Percentiles rank a stretch among this genome's conserved stretches.
Evolutionary conservation across 2,888 invertebrate species (phyloP).

Genomic region (Apoderus coryli): DNA sequence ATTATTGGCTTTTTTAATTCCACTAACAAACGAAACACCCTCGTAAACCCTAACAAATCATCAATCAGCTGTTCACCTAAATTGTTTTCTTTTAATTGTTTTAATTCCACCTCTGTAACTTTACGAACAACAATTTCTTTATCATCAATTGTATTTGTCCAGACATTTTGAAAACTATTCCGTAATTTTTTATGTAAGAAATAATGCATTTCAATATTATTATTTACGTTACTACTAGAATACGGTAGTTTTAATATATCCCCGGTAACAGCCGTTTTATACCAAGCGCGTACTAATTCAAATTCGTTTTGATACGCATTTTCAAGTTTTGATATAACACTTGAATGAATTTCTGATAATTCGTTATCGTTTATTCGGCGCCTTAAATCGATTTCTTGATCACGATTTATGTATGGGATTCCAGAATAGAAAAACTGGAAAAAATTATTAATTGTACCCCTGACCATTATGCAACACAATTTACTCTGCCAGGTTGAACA

Average conservation of each 20-base stretch:
- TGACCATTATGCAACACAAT: no score
- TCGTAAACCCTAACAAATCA: constrained; percentile 49
- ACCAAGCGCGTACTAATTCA: constrained; percentile 29
- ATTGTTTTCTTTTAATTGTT: constrained; percentile 25
- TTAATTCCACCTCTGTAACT: constrained; percentile 25
- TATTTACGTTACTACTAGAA: constrained; percentile 23
- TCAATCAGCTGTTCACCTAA: constrained; percentile 38
- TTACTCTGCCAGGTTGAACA: no score
- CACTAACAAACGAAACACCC: constrained; percentile 45
- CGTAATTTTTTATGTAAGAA: constrained; percentile 45
- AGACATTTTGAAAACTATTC: constrained; percentile 32
- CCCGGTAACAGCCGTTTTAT: constrained; percentile 20
- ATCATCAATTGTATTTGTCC: constrained; percentile 25
- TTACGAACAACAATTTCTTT: constrained; percentile 29
- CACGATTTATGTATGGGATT: constrained; percentile 47
- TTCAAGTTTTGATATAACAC: constrained; percentile 15
- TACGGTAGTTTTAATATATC: constrained; percentile 23
- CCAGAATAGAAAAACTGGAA: constrained; percentile 53
- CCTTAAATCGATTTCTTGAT: constrained; percentile 33
- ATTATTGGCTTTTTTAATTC: constrained; percentile 51
- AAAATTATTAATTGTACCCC: no score
- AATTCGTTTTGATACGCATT: constrained; percentile 26
- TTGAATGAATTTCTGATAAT: constrained; percentile 31
- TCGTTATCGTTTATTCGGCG: constrained; percentile 20
- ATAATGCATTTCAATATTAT: constrained; percentile 39